Evolutionary conservation across 2,113 vertebrate species (phyloP).

Genomic region (Vulpes lagopus): DNA sequence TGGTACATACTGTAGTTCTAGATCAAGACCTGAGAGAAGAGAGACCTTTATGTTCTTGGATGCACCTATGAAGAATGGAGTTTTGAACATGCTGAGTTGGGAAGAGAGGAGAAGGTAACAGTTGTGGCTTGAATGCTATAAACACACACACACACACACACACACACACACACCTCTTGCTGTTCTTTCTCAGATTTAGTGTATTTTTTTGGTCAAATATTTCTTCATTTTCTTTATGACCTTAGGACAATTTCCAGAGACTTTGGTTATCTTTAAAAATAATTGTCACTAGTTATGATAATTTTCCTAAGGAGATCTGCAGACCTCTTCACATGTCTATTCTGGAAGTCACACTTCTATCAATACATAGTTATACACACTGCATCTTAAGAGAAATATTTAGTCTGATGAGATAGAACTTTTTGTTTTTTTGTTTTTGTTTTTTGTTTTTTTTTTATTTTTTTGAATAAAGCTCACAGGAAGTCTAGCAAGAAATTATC

Average conservation of each 20-base stretch:
- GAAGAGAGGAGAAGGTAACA: neutral
- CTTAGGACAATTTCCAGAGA: neutral
- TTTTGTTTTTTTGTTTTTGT: neutral
- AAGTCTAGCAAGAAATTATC: neutral
- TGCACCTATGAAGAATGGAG: neutral
- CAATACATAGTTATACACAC: neutral
- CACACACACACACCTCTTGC: no score
- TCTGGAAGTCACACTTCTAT: neutral
- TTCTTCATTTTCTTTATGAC: neutral
- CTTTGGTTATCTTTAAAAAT: neutral
- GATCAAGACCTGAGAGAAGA: neutral
- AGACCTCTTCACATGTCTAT: neutral
- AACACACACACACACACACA: no score
- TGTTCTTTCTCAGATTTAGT: neutral
- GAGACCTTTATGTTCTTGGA: neutral
- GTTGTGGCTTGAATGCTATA: neutral
- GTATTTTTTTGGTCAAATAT: neutral
- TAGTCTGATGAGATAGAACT: neutral
- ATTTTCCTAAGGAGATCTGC: neutral
- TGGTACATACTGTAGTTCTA: neutral
- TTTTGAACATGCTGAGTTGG: neutral
- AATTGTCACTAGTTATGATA: neutral
- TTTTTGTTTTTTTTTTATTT: neutral
- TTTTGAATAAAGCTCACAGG: neutral
- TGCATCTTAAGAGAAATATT: neutral